Conservation (phyloP, 2,888 invertebrate species). For the Andrena haemorrhoa region DNA sequence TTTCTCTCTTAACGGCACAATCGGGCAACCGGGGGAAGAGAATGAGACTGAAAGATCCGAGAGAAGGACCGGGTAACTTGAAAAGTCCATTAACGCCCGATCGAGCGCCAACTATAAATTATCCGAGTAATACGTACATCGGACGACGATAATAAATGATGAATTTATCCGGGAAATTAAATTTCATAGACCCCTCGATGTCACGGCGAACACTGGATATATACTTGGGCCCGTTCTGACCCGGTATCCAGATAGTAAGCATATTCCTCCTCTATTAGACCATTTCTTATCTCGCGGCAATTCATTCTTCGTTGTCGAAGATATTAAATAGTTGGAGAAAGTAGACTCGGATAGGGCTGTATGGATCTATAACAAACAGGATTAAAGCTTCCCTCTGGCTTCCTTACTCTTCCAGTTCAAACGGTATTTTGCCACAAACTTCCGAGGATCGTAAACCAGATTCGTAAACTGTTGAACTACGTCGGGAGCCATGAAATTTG, state of each 20-base stretch:
- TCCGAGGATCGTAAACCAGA: constrained; percentile 54
- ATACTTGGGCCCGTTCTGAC: not conserved
- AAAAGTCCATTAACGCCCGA: constrained; percentile 71
- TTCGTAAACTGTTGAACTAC: constrained; percentile 59
- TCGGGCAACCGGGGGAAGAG: constrained; percentile 12
- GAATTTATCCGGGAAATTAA: constrained; percentile 73
- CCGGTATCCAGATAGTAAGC: constrained; percentile 53
- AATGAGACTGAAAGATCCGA: constrained; percentile 49
- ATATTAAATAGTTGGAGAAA: not conserved
- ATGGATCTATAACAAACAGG: not conserved
- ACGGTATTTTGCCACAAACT: constrained; percentile 41
- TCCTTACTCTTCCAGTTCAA: constrained; percentile 7
- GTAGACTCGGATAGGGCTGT: not conserved
- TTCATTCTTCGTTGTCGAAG: not conserved
- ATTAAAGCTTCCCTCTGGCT: not conserved
- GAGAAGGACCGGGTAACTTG: constrained; percentile 52
- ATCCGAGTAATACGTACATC: constrained; percentile 65
- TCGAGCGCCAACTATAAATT: constrained; percentile 67
- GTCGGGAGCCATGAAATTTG: constrained; percentile 50
- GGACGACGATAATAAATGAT: constrained; percentile 68
- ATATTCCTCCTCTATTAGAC: constrained; percentile 31
- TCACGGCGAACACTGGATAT: constrained; percentile 14
- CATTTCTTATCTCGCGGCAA: not conserved
- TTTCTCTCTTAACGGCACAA: constrained; percentile 17
- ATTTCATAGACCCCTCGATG: constrained; percentile 60